Evolutionary conservation across 1,140 invertebrate species (phyloP).

Genomic region (Saccostrea echinata): DNA sequence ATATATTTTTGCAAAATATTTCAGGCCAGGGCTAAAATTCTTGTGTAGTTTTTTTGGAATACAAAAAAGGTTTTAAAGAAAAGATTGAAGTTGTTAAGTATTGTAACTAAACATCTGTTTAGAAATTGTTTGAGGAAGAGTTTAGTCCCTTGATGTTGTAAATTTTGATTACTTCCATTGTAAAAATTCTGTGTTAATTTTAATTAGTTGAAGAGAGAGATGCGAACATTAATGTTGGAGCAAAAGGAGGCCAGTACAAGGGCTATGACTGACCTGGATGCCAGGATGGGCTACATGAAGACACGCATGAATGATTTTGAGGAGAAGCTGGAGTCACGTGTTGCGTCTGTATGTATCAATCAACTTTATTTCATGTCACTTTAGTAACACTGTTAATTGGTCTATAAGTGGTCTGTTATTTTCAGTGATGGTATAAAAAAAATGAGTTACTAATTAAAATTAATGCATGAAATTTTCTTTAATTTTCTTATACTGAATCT

Average conservation of each 20-base stretch:
- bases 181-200: neutral
- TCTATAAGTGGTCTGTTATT: neutral
- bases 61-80: no score
- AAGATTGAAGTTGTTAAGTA: no score
- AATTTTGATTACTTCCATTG: no score
- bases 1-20: no score
- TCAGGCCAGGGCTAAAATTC: no score
- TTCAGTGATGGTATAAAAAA: neutral
- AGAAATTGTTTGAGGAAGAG: no score
- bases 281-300: constrained; percentile 68
- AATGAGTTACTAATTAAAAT: no score
- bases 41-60: no score
- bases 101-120: no score
- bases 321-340: constrained; percentile 70
- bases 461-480: neutral
- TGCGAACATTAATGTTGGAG: constrained; percentile 66
- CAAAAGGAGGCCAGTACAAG: constrained; percentile 68
- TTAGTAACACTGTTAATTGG: neutral
- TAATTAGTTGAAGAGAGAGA: constrained; percentile 70
- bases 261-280: constrained; percentile 74
- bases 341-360: constrained; percentile 69
- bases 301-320: constrained; percentile 67
- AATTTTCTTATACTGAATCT: neutral
- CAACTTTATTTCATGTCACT: neutral
- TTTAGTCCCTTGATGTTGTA: no score